Evolutionary conservation across 2,113 vertebrate species (phyloP), one percentile per base, ranked within the genome.

Genomic region (Clinocottus analis): DNA sequence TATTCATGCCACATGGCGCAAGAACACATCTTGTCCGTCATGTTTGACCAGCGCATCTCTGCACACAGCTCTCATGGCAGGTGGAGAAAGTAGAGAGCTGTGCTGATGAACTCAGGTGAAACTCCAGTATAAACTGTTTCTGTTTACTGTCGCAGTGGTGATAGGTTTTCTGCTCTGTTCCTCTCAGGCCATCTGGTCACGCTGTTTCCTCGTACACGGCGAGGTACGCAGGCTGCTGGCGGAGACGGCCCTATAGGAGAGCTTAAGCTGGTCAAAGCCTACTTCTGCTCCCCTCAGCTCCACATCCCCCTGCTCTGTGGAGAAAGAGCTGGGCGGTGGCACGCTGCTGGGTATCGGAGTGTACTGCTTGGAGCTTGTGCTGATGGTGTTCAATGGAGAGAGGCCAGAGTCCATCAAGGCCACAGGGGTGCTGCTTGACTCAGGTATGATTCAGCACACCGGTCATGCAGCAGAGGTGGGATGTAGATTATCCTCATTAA

Each of bases 301-400:
- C 56, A 94, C 74, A 82, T 94, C 64, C 82, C 92, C 2, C 90
- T n/a, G 93, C 14, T 87, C 90, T 1, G 87, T 92, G 59, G 67
- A 95, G 76, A 93, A 91, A 43, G 94, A 94, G 53, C 77, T 95
- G 75, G 93, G 95, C 0, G 90, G 90, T 27, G 91, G 90, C 0
- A 90, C 92, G 1, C 83, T 93, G 53, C 67, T 94, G 72, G 95
- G 95, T 78, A 92, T 96, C 11, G 95, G 94, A 43, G 90, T 94
- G 39, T 93, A 96, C 88, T 94, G 90, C 67, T 39, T 95, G 75
- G 93, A 90, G 79, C 93, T 94, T 85, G 92, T 94, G 70, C 93
- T 95, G 87, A 97, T 96, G 96, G 93, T 94, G 60, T 96, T 95
- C 79, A 87, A 93, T 6, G 86, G 93, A 35, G 95, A 95, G 84